Evolutionary conservation across 2,113 vertebrate species (phyloP).

Genomic region (Anseranas semipalmata): DNA sequence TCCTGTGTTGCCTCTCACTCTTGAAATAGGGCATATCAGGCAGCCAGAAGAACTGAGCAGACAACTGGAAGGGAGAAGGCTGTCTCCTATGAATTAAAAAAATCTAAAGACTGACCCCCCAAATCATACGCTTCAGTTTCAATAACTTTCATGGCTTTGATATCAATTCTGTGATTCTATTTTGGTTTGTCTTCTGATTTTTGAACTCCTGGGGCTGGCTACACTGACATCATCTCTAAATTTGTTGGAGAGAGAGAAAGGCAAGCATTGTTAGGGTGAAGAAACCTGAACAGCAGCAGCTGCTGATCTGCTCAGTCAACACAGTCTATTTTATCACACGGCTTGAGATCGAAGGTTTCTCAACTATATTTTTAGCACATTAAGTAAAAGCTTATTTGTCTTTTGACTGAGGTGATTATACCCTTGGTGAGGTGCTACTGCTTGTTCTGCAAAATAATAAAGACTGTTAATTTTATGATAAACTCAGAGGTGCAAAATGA

Average conservation of each 20-base stretch:
- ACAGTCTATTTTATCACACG: slow-evolving; percentile 31
- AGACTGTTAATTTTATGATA: slow-evolving; percentile 62
- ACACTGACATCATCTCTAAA: slow-evolving; percentile 67
- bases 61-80: slow-evolving; percentile 24
- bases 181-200: slow-evolving; percentile 60
- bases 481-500: slow-evolving; percentile 43
- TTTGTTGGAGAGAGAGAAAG: slow-evolving; percentile 40
- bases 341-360: slow-evolving; percentile 47
- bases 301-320: slow-evolving; percentile 37
- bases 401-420: slow-evolving; percentile 47
- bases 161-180: slow-evolving; percentile 59
- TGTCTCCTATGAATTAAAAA: slow-evolving; percentile 58
- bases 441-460: slow-evolving; percentile 66
- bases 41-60: slow-evolving; percentile 28
- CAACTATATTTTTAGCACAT: slow-evolving; percentile 59
- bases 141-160: slow-evolving; percentile 56
- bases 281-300: slow-evolving; percentile 25
- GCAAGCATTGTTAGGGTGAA: background rate
- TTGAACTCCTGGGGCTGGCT: slow-evolving; percentile 53
- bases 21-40: slow-evolving; percentile 40
- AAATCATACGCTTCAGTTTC: slow-evolving; percentile 50
- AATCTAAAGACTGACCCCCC: slow-evolving; percentile 55
- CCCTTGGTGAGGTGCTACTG: slow-evolving; percentile 5
- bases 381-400: slow-evolving; percentile 47
- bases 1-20: slow-evolving; percentile 17